These are phyloP conservation scores for Machimus rusticus DNA, from an alignment of 2,888 invertebrate species.

Conservation along the genomic window DNA sequence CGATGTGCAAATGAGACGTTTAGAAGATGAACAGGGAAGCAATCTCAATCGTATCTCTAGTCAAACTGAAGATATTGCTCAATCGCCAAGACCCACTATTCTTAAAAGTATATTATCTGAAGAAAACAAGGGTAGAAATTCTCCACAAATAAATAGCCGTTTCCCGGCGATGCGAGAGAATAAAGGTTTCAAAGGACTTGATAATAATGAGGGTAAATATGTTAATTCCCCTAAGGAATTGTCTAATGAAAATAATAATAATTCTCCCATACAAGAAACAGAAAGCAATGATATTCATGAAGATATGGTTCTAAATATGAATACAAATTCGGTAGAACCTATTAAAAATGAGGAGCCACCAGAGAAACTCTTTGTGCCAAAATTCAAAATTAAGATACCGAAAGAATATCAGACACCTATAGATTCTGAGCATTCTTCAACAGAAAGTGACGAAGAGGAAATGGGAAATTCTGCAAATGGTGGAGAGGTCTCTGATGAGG, in stretches of 20 bases:
- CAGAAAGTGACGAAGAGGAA: constrained; percentile 58
- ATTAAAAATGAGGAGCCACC: constrained; percentile 36
- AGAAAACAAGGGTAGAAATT: background rate
- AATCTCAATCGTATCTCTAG: background rate
- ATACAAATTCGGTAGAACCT: background rate
- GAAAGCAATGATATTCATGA: background rate
- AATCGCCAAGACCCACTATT: background rate
- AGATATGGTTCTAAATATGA: background rate
- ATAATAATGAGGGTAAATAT: background rate
- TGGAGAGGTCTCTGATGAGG: constrained; percentile 38
- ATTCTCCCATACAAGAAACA: background rate
- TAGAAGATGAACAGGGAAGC: background rate
- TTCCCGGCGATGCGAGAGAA: background rate
- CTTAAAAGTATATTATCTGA: background rate
- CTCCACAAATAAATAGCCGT: background rate
- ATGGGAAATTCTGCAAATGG: constrained; percentile 46
- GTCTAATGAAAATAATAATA: background rate
- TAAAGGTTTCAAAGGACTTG: background rate
- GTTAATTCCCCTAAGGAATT: background rate
- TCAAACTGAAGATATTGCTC: background rate
- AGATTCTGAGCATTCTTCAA: constrained; percentile 59
- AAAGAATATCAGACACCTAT: constrained; percentile 65
- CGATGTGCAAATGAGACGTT: background rate
- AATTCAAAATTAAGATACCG: constrained; percentile 73
- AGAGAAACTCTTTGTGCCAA: constrained; percentile 66